Conservation (phyloP, 2,888 invertebrate genomes). For the Temnothorax unifasciatus region DNA sequence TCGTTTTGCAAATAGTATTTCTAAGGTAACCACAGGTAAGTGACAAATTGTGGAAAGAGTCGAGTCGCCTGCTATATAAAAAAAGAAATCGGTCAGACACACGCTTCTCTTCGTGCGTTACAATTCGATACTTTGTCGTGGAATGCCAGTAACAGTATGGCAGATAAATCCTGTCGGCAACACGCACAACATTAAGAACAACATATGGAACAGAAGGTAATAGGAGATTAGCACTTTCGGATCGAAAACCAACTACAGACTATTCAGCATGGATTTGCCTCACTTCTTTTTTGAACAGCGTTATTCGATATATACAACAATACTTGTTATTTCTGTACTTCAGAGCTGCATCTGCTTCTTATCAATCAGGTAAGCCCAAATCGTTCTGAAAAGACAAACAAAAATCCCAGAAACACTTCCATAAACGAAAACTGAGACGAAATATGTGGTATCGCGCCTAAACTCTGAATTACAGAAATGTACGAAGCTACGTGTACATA, state of each 20-base stretch:
- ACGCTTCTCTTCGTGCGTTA: constrained; percentile 61
- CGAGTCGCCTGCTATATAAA: constrained; percentile 28
- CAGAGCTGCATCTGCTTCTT: constrained; percentile 64
- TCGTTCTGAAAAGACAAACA: not conserved
- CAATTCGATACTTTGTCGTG: constrained; percentile 55
- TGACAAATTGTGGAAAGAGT: constrained; percentile 41
- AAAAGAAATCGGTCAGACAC: constrained; percentile 67
- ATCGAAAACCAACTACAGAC: constrained; percentile 44
- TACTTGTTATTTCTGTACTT: constrained; percentile 74
- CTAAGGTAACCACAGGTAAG: constrained; percentile 72
- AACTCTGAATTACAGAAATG: constrained; percentile 75
- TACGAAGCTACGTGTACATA: constrained; percentile 3
- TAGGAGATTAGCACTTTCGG: constrained; percentile 46
- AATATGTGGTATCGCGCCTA: constrained; percentile 8
- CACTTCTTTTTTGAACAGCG: constrained; percentile 30
- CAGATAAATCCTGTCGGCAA: constrained; percentile 57
- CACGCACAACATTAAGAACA: constrained; percentile 51
- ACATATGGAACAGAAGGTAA: constrained; percentile 60
- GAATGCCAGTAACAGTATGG: constrained; percentile 41
- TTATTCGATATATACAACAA: constrained; percentile 45
- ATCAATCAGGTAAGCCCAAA: constrained; percentile 51
- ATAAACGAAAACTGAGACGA: not conserved
- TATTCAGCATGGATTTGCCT: constrained; percentile 58
- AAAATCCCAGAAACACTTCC: constrained; percentile 27
- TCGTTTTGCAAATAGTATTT: constrained; percentile 72